Base-by-base conservation (phyloP, 2,888 invertebrate genomes). In the Dascillus cervinus region DNA sequence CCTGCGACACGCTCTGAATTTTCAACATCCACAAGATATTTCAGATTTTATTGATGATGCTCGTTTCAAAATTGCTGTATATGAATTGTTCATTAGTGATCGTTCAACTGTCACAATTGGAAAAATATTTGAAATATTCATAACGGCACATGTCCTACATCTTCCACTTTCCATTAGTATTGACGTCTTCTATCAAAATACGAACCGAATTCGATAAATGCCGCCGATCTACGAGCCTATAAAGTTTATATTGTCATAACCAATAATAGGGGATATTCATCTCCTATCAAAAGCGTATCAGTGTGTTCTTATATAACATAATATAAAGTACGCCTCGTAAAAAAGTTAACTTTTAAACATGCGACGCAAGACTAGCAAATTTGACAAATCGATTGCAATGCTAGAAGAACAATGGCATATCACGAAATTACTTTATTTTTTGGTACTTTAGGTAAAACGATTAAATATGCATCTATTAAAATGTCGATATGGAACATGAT, bases 31-130 rank as follows among this genome's bases (percentile, higher is more conserved):
- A 32, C 39, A 35, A 39, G 35, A 38, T 37, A 38, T 23, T 35
- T 37, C 32, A 29, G 37, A 39, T 41, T 41, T 43, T 46, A n/a
- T 44, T 37, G 30, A 40, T 29, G 37, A 20, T 22, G 37, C 33
- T 36, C 37, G 35, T 41, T 37, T 37, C 32, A 26, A 34, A 41
- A 45, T 37, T 34, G 35, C 28, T 34, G 26, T 40, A 39, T 39
- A 49, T 53, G 49, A 53, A 53, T 53, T 52, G 50, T 50, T 53
- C 50, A 53, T 53, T 50, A 52, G 45, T 24, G 41, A 39, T 33
- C 19, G 19, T 26, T 29, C 37, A 22, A 31, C 29, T 36, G 38
- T 38, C 36, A 37, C 29, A 39, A 41, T 35, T 34, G 29, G 30
- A 23, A 29, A 26, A 38, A 36, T 36, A 22, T 33, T 33, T 49